Conservation (phyloP, 2,113 vertebrate species). For the Connochaetes taurinus region DNA sequence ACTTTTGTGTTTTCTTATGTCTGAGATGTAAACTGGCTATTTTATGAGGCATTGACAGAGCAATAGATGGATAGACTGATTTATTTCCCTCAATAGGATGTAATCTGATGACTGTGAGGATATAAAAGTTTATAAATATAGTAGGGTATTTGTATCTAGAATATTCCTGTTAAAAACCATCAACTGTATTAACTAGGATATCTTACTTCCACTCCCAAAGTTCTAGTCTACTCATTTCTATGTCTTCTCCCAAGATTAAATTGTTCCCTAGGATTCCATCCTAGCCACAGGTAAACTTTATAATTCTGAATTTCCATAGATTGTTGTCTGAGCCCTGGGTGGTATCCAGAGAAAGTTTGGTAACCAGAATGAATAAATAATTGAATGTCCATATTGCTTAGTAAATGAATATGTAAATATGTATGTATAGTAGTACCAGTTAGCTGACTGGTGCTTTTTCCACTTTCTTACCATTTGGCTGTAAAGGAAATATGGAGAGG, state of each 20-base stretch:
- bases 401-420: not conserved
- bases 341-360: not conserved
- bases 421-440: not conserved
- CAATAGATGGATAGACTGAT: slow-evolving; percentile 25
- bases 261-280: not conserved
- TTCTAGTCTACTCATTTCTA: not conserved
- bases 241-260: not conserved
- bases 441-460: not conserved
- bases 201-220: not conserved
- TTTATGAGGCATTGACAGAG: slow-evolving; percentile 61
- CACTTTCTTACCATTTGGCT: not conserved
- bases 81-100: slow-evolving; percentile 40
- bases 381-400: not conserved
- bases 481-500: not conserved
- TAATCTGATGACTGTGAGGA: not conserved
- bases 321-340: not conserved
- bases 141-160: slow-evolving; percentile 19
- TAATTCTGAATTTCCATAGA: not conserved
- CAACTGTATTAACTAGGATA: not conserved
- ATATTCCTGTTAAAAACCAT: slow-evolving; percentile 21
- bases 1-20: slow-evolving; percentile 50
- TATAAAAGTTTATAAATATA: slow-evolving; percentile 4
- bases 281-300: not conserved
- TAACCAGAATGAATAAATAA: not conserved
- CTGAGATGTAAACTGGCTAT: slow-evolving; percentile 41